phyloP scores from a whole-genome alignment of 2,888 invertebrate species.

The Drosophila antonietae region DNA sequence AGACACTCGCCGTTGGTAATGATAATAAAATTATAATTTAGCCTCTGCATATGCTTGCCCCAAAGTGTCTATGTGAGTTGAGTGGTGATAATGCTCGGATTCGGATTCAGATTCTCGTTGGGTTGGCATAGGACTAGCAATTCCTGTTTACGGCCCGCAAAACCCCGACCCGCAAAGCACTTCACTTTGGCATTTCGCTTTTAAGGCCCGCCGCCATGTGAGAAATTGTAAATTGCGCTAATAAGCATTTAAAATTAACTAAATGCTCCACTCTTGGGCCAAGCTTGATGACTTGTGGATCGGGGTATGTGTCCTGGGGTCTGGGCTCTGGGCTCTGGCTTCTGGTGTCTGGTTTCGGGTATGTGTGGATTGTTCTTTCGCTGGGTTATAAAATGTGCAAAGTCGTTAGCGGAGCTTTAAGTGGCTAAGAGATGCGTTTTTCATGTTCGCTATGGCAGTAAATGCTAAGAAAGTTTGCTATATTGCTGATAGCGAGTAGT shows the following conservation, averaged over 20 bases:
- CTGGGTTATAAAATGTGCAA: slow-evolving; percentile 48
- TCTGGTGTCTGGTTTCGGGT: background rate
- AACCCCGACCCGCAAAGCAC: slow-evolving; percentile 14
- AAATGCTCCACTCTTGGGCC: slow-evolving; percentile 67
- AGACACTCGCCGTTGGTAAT: slow-evolving; percentile 77
- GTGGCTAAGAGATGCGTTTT: slow-evolving; percentile 65
- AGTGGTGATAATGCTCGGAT: slow-evolving; percentile 26
- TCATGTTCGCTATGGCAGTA: slow-evolving; percentile 45
- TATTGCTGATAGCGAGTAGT: slow-evolving; percentile 22
- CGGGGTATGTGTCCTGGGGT: slow-evolving; percentile 4
- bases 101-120: slow-evolving; percentile 22
- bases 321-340: slow-evolving; percentile 10
- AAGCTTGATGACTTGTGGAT: slow-evolving; percentile 61
- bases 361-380: slow-evolving; percentile 7
- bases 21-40: slow-evolving; percentile 84
- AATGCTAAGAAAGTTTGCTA: slow-evolving; percentile 24
- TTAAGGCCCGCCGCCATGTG: slow-evolving; percentile 46
- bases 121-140: slow-evolving; percentile 1
- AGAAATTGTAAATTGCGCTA: slow-evolving; percentile 72
- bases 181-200: slow-evolving; percentile 23
- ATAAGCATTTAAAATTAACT: slow-evolving; percentile 81
- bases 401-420: slow-evolving; percentile 47
- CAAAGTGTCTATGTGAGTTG: slow-evolving; percentile 40
- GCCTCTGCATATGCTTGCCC: slow-evolving; percentile 63
- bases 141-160: slow-evolving; percentile 21